Percentiles rank a stretch among this genome's conserved stretches.
phyloP scores from a whole-genome alignment of 2,888 invertebrate species.

The Aproaerema taeniolella region DNA sequence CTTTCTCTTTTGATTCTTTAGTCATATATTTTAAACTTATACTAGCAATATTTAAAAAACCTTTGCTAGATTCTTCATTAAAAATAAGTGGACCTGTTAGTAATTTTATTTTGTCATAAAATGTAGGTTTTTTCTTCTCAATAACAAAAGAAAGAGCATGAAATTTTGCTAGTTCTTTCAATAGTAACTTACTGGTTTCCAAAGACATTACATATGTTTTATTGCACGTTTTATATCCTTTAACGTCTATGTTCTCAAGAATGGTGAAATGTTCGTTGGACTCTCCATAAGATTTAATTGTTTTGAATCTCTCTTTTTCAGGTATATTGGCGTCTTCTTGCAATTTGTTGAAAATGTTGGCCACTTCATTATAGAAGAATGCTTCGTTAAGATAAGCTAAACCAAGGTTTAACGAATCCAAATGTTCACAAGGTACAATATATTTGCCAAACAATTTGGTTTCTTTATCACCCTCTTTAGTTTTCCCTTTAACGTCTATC shows the following conservation, averaged over 20 bases:
- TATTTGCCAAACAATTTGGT: conserved; percentile 43
- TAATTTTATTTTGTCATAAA: conserved; percentile 20
- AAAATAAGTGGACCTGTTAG: neutral
- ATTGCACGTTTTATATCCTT: conserved; percentile 31
- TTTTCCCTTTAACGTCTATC: conserved; percentile 35
- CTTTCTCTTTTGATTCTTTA: neutral
- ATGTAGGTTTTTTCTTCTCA: conserved; percentile 27
- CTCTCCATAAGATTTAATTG: conserved; percentile 34
- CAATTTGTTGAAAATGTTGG: conserved; percentile 30
- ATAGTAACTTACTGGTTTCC: conserved; percentile 28
- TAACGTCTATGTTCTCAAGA: conserved; percentile 38
- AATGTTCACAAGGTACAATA: conserved; percentile 27
- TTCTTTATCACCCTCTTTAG: conserved; percentile 22
- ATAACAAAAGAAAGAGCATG: conserved; percentile 34
- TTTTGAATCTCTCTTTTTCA: conserved; percentile 31
- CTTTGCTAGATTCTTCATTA: neutral
- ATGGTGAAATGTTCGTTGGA: conserved; percentile 35
- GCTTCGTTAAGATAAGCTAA: conserved; percentile 38
- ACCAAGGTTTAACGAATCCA: conserved; percentile 28
- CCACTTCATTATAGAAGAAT: conserved; percentile 37
- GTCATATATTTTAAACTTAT: neutral
- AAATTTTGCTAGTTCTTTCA: conserved; percentile 36
- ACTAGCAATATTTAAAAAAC: neutral
- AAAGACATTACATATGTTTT: conserved; percentile 29
- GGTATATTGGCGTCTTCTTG: conserved; percentile 38